Percentiles rank a stretch among this genome's conserved stretches.
These are phyloP conservation scores for Benitochromis conjunctus DNA, from an alignment of 2,113 vertebrate species.

Conservation along the genomic window DNA sequence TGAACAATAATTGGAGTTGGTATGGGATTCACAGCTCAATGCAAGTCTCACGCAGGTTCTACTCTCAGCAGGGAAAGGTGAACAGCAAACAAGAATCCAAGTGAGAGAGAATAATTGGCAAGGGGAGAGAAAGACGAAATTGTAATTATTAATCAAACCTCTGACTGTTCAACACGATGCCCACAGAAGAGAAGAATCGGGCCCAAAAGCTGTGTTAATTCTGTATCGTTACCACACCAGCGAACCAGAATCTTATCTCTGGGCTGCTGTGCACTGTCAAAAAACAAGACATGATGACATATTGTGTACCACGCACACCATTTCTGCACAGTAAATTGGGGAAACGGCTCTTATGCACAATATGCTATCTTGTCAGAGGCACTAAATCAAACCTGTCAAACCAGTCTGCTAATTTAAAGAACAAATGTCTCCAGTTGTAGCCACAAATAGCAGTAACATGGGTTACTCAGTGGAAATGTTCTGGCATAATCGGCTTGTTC, in stretches of 20 bases:
- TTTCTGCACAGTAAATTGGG: background rate
- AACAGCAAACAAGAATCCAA: slow-evolving; percentile 20
- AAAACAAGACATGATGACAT: background rate
- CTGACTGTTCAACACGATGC: slow-evolving; percentile 36
- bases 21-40: slow-evolving; percentile 62
- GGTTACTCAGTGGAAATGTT: background rate
- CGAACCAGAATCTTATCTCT: background rate
- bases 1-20: slow-evolving; percentile 50
- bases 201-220: background rate
- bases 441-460: background rate
- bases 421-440: background rate
- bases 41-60: slow-evolving; percentile 42
- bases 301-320: background rate
- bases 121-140: slow-evolving; percentile 20
- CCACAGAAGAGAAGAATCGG: slow-evolving; percentile 5
- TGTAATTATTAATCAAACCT: slow-evolving; percentile 62
- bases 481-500: background rate
- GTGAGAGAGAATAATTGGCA: slow-evolving; percentile 45
- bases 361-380: background rate
- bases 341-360: background rate
- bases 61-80: slow-evolving; percentile 49
- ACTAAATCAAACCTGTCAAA: slow-evolving; percentile 34
- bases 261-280: slow-evolving; percentile 18
- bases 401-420: background rate
- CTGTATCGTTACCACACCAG: background rate